A percentile compares a stretch with the other conserved stretches of the same genome.
Conservation (phyloP, 1,140 invertebrate genomes). For the Adoxophyes honmai region DNA sequence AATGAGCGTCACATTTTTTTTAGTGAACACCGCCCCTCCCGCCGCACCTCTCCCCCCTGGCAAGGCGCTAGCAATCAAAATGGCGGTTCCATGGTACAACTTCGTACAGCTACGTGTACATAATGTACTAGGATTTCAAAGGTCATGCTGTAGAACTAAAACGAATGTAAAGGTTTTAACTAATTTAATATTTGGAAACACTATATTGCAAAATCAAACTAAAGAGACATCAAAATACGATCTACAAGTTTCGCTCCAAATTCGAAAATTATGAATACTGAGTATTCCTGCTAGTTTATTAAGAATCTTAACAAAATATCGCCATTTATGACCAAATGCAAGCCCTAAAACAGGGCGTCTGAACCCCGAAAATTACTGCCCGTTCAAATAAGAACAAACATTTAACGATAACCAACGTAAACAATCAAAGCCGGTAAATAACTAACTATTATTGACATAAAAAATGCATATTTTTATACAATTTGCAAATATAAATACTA, state of each 20-base stretch:
- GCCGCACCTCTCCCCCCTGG: constrained; percentile 42
- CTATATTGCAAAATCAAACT: not conserved
- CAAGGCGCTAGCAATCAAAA: constrained; percentile 67
- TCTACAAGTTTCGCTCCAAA: constrained; percentile 23
- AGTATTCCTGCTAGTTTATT: not conserved
- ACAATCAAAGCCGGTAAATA: constrained; percentile 48
- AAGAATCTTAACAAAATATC: not conserved
- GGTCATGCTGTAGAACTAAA: constrained; percentile 25
- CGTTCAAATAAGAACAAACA: constrained; percentile 6
- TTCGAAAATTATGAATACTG: not conserved
- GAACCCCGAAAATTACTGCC: not conserved
- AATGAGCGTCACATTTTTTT: constrained; percentile 60
- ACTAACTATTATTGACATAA: constrained; percentile 10
- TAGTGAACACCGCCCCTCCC: constrained; percentile 47
- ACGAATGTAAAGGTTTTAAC: not conserved
- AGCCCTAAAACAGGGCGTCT: not conserved
- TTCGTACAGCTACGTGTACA: constrained; percentile 55
- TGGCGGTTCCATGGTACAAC: constrained; percentile 63
- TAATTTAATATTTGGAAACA: not conserved
- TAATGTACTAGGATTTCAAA: constrained; percentile 34
- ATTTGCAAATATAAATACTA: not conserved
- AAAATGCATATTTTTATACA: not conserved
- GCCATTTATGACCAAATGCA: not conserved
- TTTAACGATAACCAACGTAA: constrained; percentile 32
- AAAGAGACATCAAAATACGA: not conserved